These are phyloP conservation scores for Drosophila stalkeri DNA, from an alignment of 2,888 invertebrate genomes.

Conservation along the genomic window DNA sequence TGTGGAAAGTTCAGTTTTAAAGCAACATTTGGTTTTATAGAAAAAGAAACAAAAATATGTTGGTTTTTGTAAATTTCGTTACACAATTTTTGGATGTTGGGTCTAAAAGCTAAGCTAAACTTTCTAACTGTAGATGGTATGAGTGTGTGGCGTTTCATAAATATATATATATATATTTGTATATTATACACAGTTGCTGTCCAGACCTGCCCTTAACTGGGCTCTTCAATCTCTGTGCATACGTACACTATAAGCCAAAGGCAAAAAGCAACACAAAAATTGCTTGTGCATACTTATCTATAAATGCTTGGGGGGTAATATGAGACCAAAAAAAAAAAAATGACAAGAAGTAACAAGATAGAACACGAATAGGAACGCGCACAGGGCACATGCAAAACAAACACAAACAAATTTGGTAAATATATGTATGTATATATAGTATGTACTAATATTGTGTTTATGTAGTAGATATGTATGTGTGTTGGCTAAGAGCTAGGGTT, in stretches of 20 bases:
- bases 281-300: slow-evolving; percentile 50
- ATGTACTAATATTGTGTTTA: slow-evolving; percentile 37
- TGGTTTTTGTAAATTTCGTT: slow-evolving; percentile 75
- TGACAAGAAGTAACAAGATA: slow-evolving; percentile 17
- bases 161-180: not conserved
- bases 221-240: slow-evolving; percentile 38
- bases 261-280: slow-evolving; percentile 49
- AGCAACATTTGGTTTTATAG: slow-evolving; percentile 68
- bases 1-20: slow-evolving; percentile 56
- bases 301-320: slow-evolving; percentile 22
- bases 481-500: slow-evolving; percentile 63
- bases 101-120: slow-evolving; percentile 61
- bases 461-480: slow-evolving; percentile 42
- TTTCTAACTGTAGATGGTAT: slow-evolving; percentile 51
- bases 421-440: slow-evolving; percentile 25
- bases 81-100: slow-evolving; percentile 57
- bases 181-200: slow-evolving; percentile 40
- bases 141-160: slow-evolving; percentile 19
- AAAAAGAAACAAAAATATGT: slow-evolving; percentile 81
- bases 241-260: slow-evolving; percentile 37
- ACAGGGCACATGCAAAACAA: slow-evolving; percentile 81
- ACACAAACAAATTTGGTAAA: slow-evolving; percentile 72
- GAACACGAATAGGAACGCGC: slow-evolving; percentile 49
- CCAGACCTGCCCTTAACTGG: slow-evolving; percentile 21
- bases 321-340: slow-evolving; percentile 14